Percentiles rank a stretch among this genome's conserved stretches.
Conservation (phyloP, 2,888 invertebrate genomes). For the Notodonta ziczac region DNA sequence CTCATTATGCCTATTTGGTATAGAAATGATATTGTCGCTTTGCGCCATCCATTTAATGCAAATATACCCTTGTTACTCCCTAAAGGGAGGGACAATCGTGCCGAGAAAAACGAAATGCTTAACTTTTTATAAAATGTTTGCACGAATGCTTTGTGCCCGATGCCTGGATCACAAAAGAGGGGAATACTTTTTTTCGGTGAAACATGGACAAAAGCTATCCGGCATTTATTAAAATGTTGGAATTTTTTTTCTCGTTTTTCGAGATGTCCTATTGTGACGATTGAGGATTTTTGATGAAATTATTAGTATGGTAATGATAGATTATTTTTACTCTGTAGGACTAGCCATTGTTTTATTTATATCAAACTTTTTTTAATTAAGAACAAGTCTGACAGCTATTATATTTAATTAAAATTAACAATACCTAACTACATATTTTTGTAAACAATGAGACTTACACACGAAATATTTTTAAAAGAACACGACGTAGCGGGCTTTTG, state of each 20-base stretch:
- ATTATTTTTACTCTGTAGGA: neutral
- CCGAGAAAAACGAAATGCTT: constrained; percentile 55
- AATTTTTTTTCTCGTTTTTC: constrained; percentile 49
- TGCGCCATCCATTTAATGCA: constrained; percentile 57
- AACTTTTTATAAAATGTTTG: constrained; percentile 73
- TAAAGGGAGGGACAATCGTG: constrained; percentile 49
- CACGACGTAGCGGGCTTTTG: constrained; percentile 19
- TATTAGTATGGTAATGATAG: constrained; percentile 27
- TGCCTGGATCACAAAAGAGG: constrained; percentile 64
- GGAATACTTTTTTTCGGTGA: constrained; percentile 43
- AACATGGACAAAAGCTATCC: constrained; percentile 59
- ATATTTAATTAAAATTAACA: neutral
- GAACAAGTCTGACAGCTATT: neutral
- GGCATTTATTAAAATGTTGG: constrained; percentile 72
- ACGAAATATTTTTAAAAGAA: constrained; percentile 13
- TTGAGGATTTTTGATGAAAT: constrained; percentile 37
- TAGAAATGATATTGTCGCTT: constrained; percentile 38
- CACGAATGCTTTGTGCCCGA: constrained; percentile 68
- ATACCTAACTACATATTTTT: neutral
- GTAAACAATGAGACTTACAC: constrained; percentile 13
- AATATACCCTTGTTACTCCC: constrained; percentile 49
- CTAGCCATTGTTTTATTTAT: neutral
- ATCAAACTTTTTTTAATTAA: neutral
- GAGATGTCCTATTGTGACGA: constrained; percentile 30
- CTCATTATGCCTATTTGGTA: constrained; percentile 29